phyloP scores from a whole-genome alignment of 1,140 invertebrate species.

The Drosophila pandora region DNA sequence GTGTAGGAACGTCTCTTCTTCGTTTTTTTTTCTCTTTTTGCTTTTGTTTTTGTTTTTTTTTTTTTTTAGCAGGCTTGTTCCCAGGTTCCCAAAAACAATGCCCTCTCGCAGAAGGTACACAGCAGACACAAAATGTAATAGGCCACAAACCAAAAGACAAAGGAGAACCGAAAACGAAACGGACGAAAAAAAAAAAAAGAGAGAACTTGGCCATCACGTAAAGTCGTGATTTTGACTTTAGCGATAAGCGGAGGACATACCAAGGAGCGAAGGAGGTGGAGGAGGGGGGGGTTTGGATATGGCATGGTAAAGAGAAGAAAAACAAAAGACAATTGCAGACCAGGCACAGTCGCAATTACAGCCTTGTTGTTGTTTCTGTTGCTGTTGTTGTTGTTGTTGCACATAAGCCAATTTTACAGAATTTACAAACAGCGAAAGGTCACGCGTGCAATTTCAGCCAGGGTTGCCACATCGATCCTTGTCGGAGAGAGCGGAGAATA shows the following conservation, averaged over 20 bases:
- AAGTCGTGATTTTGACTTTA: conserved; percentile 78
- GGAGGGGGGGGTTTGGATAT: too few relatives aligned
- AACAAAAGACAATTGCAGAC: conserved; percentile 30
- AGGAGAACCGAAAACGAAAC: conserved; percentile 23
- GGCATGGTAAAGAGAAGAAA: not conserved
- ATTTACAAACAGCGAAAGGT: conserved; percentile 45
- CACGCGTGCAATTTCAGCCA: conserved; percentile 39
- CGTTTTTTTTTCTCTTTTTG: too few relatives aligned
- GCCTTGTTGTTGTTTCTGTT: not conserved
- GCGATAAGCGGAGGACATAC: conserved; percentile 62
- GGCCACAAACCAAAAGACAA: conserved; percentile 48
- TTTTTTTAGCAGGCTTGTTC: too few relatives aligned
- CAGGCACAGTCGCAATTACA: conserved; percentile 35
- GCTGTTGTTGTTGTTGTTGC: conserved; percentile 26
- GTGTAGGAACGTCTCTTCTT: conserved; percentile 2
- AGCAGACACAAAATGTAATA: conserved; percentile 34
- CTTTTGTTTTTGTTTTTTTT: too few relatives aligned
- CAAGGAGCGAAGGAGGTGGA: conserved; percentile 12
- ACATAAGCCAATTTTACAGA: conserved; percentile 42
- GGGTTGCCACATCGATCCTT: conserved; percentile 17
- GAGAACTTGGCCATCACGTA: conserved; percentile 48
- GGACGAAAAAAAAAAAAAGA: conserved; percentile 21
- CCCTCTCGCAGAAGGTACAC: conserved; percentile 4
- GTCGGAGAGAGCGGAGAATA: too few relatives aligned
- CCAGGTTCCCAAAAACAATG: conserved; percentile 29